Evolutionary conservation across 2,888 invertebrate genomes (phyloP).

Genomic region (Eilema caniola): DNA sequence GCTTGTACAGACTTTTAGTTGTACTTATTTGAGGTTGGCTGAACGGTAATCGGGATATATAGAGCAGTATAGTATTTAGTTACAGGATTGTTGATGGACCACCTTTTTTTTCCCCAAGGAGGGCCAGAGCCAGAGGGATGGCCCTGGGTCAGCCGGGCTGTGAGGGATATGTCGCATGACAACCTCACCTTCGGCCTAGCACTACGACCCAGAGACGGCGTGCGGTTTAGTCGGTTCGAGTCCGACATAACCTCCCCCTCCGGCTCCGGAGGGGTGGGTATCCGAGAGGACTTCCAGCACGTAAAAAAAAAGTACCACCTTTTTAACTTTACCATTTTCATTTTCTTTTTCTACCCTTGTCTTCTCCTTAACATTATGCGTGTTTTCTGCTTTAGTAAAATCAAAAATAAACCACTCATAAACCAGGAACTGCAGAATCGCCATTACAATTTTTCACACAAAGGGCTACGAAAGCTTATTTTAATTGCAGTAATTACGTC

Average conservation of each 20-base stretch:
- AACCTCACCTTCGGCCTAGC: too few relatives aligned
- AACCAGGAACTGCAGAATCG: conserved; percentile 15
- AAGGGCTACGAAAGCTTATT: conserved; percentile 46
- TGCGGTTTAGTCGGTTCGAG: too few relatives aligned
- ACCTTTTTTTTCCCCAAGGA: too few relatives aligned
- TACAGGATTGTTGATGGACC: not conserved
- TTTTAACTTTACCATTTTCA: not conserved
- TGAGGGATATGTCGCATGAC: too few relatives aligned
- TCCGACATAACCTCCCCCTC: too few relatives aligned
- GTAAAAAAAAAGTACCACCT: too few relatives aligned
- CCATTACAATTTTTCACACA: conserved; percentile 22
- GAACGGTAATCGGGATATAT: not conserved
- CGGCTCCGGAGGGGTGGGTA: too few relatives aligned
- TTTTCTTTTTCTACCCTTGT: not conserved
- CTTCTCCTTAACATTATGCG: not conserved
- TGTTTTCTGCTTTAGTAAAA: not conserved
- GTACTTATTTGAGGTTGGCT: not conserved
- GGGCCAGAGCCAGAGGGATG: too few relatives aligned
- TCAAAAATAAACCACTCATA: too few relatives aligned
- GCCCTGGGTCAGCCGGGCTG: too few relatives aligned
- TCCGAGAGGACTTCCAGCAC: too few relatives aligned
- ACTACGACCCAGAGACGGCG: too few relatives aligned
- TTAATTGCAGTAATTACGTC: conserved; percentile 64
- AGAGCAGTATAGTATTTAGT: not conserved
- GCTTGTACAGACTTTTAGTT: not conserved